Conservation (phyloP, 2,113 vertebrate species). For the Galemys pyrenaicus region DNA sequence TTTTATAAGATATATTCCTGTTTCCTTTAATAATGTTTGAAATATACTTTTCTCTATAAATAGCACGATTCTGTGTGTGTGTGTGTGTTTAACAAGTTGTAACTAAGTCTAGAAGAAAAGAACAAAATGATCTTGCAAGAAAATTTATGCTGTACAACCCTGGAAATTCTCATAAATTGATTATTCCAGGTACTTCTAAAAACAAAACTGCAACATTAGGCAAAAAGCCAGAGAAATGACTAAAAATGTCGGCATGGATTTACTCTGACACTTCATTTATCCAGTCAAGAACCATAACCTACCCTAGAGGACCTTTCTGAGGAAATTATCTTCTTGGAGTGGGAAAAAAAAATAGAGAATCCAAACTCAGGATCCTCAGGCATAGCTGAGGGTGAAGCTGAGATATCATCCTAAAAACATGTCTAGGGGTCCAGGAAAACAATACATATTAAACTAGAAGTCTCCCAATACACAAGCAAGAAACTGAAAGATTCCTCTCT, state of each 20-base stretch:
- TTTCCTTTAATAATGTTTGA: slow-evolving; percentile 46
- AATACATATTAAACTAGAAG: neutral
- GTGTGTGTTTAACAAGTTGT: neutral
- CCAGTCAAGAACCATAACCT: neutral
- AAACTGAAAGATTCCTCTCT: neutral
- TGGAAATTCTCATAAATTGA: neutral
- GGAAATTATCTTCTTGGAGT: neutral
- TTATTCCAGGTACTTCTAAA: neutral
- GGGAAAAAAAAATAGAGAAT: neutral
- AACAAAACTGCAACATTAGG: neutral
- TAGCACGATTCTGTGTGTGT: neutral
- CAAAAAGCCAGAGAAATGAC: neutral
- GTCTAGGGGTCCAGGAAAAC: neutral
- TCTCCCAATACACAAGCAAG: neutral
- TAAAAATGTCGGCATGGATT: slow-evolving; percentile 14
- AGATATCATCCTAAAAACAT: neutral
- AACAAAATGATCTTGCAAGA: neutral
- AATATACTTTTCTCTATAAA: slow-evolving; percentile 26
- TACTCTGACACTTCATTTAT: neutral
- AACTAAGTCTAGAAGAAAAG: neutral
- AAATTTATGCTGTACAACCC: neutral
- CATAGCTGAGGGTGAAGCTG: neutral
- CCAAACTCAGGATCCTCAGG: neutral
- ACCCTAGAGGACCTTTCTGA: neutral
- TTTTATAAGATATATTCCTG: slow-evolving; percentile 42